Evolutionary conservation across 2,797 vertebrate species (phyloP), one percentile per base, ranked within the genome.

Genomic region (Sebastolobus altivelis): DNA sequence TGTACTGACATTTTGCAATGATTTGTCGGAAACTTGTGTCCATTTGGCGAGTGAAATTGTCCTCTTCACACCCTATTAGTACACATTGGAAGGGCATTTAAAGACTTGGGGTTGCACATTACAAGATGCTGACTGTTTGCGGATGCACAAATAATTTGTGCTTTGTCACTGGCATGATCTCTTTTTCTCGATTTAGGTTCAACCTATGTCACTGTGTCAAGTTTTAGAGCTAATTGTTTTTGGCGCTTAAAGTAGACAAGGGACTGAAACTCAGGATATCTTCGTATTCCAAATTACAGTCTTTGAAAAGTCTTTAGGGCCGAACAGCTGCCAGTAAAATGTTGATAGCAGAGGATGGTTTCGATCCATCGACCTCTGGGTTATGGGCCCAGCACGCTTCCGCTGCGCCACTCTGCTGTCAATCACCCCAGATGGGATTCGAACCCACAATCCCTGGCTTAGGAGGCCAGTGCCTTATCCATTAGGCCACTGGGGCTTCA

Each of bases 381-480:
- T 94, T 93, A 91, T 89, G 61, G 73, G 80, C 58, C 79, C 70
- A 65, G 71, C 62, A 71, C 40, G 43, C 66, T 79, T 78, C 52
- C n/a, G 8, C 75, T 74, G 76, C 76, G 25, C 75, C 71, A 83
- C 65, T 83, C 76, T 71, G 63, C 65, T 78, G 9, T 6, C 1
- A 31, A 8, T 3, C 89, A 93, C 90, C 87, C 87, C 88, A 92
- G 91, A 93, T 91, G 91, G 91, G 93, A 93, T 90, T 94, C 52
- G 82, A 95, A 94, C 91, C 92, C 92, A 94, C 92, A 94, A 94
- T 93, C 94, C 93, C 94, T 94, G 93, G 92, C 88, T 94, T 94
- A 94, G 92, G 93, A 95, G 92, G 93, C 92, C 93, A 93, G 90
- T 93, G 92, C 90, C 91, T 80, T 94, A 93, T 93, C 93, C 92